A percentile compares a stretch with the other conserved stretches of the same genome.
Evolutionary conservation across 2,113 vertebrate genomes (phyloP).

Genomic region (Greenwoodochromis staneri): DNA sequence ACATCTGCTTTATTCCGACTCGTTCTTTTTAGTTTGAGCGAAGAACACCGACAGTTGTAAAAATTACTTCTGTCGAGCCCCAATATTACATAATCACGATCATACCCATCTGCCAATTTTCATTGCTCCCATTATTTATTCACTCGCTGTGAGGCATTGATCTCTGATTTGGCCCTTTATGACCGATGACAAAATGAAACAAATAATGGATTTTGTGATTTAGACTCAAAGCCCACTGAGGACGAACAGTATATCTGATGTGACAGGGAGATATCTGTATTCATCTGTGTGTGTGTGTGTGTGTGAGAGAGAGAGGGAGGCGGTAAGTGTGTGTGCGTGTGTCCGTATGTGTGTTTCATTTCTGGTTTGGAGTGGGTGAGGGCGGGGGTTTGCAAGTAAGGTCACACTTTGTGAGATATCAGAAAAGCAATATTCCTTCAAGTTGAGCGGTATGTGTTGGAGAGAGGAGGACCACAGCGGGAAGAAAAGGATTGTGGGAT

Average conservation of each 20-base stretch:
- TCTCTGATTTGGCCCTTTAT: slow-evolving; percentile 33
- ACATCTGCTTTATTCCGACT: background rate
- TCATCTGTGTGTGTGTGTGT: slow-evolving; percentile 3
- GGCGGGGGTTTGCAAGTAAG: slow-evolving; percentile 32
- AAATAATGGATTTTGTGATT: slow-evolving; percentile 53
- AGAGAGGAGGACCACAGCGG: slow-evolving; percentile 2
- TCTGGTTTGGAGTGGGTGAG: slow-evolving; percentile 13
- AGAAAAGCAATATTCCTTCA: slow-evolving; percentile 54
- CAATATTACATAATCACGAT: slow-evolving; percentile 19
- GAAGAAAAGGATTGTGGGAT: slow-evolving; percentile 21
- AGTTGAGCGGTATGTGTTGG: slow-evolving; percentile 5
- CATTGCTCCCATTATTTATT: slow-evolving; percentile 35
- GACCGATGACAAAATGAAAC: slow-evolving; percentile 35
- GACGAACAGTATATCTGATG: slow-evolving; percentile 25
- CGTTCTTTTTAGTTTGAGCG: background rate
- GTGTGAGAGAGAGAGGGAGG: background rate
- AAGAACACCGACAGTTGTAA: background rate
- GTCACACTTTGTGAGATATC: slow-evolving; percentile 51
- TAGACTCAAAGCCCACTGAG: slow-evolving; percentile 9
- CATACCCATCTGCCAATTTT: slow-evolving; percentile 21
- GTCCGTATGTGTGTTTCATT: background rate
- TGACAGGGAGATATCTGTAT: slow-evolving; percentile 42
- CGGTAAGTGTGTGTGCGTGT: background rate
- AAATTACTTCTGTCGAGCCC: background rate
- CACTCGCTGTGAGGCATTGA: slow-evolving; percentile 14